Percentiles rank a stretch among this genome's conserved stretches.
These are phyloP conservation scores for Wiebesia pumilae DNA, from an alignment of 1,140 invertebrate genomes.

Conservation along the genomic window DNA sequence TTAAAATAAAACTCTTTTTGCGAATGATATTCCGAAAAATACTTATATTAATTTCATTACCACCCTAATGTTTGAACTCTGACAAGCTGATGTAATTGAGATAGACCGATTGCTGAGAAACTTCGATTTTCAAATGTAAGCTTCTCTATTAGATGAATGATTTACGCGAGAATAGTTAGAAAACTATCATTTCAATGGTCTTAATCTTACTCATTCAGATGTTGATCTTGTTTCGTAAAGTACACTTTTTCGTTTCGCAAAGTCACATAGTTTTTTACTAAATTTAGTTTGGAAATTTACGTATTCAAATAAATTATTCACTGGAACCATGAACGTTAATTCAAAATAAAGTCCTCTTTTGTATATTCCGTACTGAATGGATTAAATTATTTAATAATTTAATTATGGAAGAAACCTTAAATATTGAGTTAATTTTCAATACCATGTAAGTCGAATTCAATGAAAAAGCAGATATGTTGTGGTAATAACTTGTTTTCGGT, in stretches of 20 bases:
- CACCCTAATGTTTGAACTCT: neutral
- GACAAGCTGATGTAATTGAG: neutral
- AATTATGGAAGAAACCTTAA: neutral
- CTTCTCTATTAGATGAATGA: too few species aligned
- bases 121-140: too few species aligned
- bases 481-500: neutral
- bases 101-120: neutral
- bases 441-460: neutral
- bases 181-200: too few species aligned
- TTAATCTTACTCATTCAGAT: too few species aligned
- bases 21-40: too few species aligned
- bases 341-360: neutral
- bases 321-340: neutral
- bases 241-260: too few species aligned
- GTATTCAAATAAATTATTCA: neutral
- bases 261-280: too few species aligned
- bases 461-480: neutral
- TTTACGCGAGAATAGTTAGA: too few species aligned
- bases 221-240: too few species aligned
- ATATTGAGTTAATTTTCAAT: neutral
- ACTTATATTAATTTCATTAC: too few species aligned
- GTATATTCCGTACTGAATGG: neutral
- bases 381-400: neutral
- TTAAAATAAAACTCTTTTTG: too few species aligned
- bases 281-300: too few species aligned